Conservation (phyloP, 2,797 vertebrate genomes). For the Chaunax sp. region DNA sequence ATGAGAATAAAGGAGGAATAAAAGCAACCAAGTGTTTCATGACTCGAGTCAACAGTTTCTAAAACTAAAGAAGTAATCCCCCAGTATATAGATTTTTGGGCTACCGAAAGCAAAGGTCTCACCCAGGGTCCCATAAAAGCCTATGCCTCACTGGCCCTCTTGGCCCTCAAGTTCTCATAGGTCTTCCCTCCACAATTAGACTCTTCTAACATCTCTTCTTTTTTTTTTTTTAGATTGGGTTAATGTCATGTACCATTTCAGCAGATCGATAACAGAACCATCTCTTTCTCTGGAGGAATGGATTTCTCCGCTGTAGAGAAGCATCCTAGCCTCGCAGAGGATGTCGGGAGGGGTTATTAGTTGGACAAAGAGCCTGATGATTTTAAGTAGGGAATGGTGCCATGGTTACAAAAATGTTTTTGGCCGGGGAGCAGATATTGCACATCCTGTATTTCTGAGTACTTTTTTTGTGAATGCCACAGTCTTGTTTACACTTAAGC, state of each 20-base stretch:
- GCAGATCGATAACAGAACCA: not conserved
- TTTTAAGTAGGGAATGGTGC: constrained; percentile 10
- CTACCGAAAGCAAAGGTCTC: not conserved
- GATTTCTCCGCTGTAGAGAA: not conserved
- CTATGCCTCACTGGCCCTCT: no score
- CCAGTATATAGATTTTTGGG: no score
- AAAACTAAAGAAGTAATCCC: no score
- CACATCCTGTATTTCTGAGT: constrained; percentile 11
- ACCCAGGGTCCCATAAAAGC: not conserved
- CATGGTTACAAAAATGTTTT: not conserved
- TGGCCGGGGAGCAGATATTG: not conserved
- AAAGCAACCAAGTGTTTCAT: no score
- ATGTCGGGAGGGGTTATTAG: constrained; percentile 25
- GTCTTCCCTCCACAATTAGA: no score
- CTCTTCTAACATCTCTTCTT: no score
- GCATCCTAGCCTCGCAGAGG: not conserved
- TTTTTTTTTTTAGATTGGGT: not conserved
- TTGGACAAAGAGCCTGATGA: constrained; percentile 24
- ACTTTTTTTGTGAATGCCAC: not conserved
- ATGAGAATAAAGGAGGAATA: no score
- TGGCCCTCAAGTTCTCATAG: not conserved
- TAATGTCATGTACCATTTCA: not conserved
- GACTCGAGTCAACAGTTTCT: no score
- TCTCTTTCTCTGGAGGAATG: not conserved
- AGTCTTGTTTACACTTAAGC: constrained; percentile 13